Conservation (phyloP, 2,113 vertebrate genomes). For the Anolis carolinensis region DNA sequence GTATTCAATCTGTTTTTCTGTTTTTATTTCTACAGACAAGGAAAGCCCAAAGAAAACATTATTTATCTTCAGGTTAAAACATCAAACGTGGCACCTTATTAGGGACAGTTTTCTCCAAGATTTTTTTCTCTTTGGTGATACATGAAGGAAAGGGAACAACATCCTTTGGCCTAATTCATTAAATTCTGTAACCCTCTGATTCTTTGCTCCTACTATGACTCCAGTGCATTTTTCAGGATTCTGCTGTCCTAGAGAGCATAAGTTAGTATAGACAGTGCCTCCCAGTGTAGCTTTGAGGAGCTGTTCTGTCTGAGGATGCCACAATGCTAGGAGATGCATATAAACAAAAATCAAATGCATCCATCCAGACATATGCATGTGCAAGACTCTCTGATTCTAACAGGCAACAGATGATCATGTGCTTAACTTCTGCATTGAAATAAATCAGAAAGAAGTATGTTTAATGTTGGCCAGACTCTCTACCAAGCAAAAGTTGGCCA, state of each 20-base stretch:
- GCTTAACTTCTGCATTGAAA: neutral
- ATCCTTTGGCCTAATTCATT: neutral
- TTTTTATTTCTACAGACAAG: conserved; percentile 53
- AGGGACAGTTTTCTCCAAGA: neutral
- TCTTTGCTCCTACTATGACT: neutral
- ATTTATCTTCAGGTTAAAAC: conserved; percentile 65
- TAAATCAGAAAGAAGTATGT: neutral
- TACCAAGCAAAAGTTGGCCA: neutral
- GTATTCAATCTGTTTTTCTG: conserved; percentile 24
- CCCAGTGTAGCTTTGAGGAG: neutral
- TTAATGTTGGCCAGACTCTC: neutral
- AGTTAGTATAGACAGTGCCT: neutral
- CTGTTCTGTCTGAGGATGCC: neutral
- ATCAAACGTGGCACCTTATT: conserved; percentile 36
- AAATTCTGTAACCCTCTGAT: neutral
- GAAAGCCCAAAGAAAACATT: conserved; percentile 60
- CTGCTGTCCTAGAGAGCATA: neutral
- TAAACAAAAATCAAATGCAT: neutral
- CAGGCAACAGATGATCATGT: neutral
- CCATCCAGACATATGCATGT: neutral
- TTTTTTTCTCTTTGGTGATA: neutral
- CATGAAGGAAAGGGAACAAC: neutral
- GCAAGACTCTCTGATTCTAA: neutral
- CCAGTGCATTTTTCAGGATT: neutral
- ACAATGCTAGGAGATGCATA: neutral